Evolutionary conservation across 2,797 vertebrate genomes (phyloP).

Genomic region (Kryptolebias ocellatus): DNA sequence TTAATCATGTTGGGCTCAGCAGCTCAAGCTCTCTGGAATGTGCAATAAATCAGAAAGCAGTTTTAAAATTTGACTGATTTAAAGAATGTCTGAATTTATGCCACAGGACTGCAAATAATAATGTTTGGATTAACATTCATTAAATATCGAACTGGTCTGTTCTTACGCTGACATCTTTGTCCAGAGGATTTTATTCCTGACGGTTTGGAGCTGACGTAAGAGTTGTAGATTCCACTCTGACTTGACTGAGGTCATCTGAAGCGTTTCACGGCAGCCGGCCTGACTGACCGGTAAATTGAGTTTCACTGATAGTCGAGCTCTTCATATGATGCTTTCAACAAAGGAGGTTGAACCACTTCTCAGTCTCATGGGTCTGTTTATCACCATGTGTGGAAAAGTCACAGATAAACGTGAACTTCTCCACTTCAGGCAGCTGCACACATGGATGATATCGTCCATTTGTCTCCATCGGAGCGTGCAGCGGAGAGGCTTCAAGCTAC

Average conservation of each 20-base stretch:
- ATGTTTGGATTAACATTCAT: neutral
- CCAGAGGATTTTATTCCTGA: neutral
- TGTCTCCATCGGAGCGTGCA: slow-evolving; percentile 33
- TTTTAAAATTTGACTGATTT: neutral
- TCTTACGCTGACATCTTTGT: neutral
- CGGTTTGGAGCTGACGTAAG: neutral
- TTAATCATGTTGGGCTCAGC: too few relatives aligned
- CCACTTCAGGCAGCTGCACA: slow-evolving; percentile 21
- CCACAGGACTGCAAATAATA: neutral
- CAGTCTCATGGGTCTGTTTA: slow-evolving; percentile 26
- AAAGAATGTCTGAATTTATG: neutral
- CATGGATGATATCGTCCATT: slow-evolving; percentile 42
- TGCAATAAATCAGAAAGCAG: too few relatives aligned
- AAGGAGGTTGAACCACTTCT: slow-evolving; percentile 13
- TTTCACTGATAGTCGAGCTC: slow-evolving; percentile 22
- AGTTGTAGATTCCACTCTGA: slow-evolving; percentile 7
- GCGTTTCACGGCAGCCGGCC: slow-evolving; percentile 6
- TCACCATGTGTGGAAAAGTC: slow-evolving; percentile 24
- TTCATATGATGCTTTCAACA: slow-evolving; percentile 18
- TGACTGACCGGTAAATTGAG: slow-evolving; percentile 27
- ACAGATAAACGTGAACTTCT: slow-evolving; percentile 24
- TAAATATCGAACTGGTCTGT: neutral
- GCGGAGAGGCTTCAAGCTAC: slow-evolving; percentile 18
- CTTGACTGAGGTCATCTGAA: slow-evolving; percentile 20
- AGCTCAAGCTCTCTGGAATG: too few relatives aligned